Base-by-base conservation (phyloP, 2,797 vertebrate species). In the Peromyscus aztecus region DNA sequence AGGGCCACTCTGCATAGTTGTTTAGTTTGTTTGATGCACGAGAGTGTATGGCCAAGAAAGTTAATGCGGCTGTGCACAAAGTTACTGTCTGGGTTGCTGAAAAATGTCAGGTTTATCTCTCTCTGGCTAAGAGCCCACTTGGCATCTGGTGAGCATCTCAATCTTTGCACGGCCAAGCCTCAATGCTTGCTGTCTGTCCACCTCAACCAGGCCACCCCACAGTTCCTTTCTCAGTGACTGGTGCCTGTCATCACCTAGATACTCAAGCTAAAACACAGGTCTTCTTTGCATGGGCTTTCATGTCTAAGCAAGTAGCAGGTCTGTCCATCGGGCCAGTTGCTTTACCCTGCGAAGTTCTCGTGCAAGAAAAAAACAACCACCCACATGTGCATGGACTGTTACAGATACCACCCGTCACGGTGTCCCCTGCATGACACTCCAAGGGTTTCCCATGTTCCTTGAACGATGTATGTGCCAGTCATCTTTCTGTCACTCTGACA, bases 141-240 rank as follows among this genome's bases (percentile, higher is more conserved):
- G 57, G 69, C 65, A 57, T 94, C 34, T 83, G 69, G 86, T 10
- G 78, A 77, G 37, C 57, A 89, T 73, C 78, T 95, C 73, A 90
- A 24, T 85, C 27, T 67, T 59, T 82, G 24, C 27, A 85, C 27
- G 27, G 55, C 37, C 34, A 76, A 96, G 80, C 63, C 49, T 14
- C 34, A 82, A 67, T 78, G 1, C 27, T 78, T 78, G 23, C 71
- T 65, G 87, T 96, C 75, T 80, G n/a, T 0, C 23, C 23, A 27
- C 24, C 14, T 93, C 88, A 75, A 43, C 24, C 21, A 40, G 67
- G 24, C 14, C n/a, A 73, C 14, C 7, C 34, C 55, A 29, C 16
- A 43, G 4, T 31, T 65, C 13, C 49, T 67, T 69, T 89, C 80
- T 65, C 65, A 52, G 6, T 12, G 73, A 67, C 0, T 27, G 11